These are phyloP conservation scores for Chrysolina oricalcia DNA, from an alignment of 2,888 invertebrate genomes.

Conservation along the genomic window DNA sequence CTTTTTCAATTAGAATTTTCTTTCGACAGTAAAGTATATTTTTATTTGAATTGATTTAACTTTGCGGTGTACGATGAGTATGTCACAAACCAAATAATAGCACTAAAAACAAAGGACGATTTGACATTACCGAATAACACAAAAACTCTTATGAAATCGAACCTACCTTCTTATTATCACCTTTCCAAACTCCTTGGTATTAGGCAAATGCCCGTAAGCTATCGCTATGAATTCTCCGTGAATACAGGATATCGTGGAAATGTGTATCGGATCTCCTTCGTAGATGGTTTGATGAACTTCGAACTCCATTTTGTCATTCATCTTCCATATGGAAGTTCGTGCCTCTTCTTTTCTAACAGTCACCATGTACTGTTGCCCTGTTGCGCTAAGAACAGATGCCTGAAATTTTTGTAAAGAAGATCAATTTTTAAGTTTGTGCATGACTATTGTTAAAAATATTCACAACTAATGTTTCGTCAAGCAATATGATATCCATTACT, in stretches of 20 bases:
- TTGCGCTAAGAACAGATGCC: constrained; percentile 56
- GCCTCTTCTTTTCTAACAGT: constrained; percentile 56
- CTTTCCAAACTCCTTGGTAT: constrained; percentile 63
- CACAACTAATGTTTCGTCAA: too few species aligned
- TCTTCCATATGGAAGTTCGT: constrained; percentile 62
- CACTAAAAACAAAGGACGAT: too few species aligned
- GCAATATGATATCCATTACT: too few species aligned
- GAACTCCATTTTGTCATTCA: constrained; percentile 58
- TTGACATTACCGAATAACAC: too few species aligned
- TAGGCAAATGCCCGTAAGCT: constrained; percentile 62
- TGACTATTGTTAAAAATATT: too few species aligned
- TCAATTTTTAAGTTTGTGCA: neutral
- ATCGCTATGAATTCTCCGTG: constrained; percentile 64
- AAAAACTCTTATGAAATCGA: neutral
- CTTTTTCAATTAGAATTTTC: too few species aligned
- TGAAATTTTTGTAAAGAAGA: constrained; percentile 41
- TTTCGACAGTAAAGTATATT: too few species aligned
- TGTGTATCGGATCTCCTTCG: constrained; percentile 61
- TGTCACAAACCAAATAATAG: too few species aligned
- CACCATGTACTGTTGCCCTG: constrained; percentile 54
- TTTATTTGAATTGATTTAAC: too few species aligned
- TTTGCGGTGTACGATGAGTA: too few species aligned
- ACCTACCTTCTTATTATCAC: constrained; percentile 64
- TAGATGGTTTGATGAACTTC: constrained; percentile 61
- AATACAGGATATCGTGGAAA: constrained; percentile 60